These are phyloP conservation scores for Nowickia ferox DNA, from an alignment of 2,888 invertebrate species.

Conservation along the genomic window DNA sequence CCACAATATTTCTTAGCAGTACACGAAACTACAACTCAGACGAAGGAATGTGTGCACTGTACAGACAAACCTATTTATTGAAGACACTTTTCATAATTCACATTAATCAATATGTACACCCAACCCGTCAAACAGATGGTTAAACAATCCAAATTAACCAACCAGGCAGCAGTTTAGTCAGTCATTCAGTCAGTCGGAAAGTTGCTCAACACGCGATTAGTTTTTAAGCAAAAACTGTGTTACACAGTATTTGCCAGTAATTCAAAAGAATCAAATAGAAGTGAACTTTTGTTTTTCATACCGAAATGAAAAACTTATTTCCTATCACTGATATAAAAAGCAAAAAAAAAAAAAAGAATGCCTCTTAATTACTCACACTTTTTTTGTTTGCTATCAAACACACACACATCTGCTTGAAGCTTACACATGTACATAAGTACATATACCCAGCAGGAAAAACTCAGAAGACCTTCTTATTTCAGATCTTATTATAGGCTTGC, in stretches of 20 bases:
- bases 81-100: slow-evolving; percentile 52
- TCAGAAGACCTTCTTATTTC: too few species aligned
- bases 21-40: background rate
- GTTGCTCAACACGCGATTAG: slow-evolving; percentile 44
- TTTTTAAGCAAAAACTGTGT: slow-evolving; percentile 35
- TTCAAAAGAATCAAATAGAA: slow-evolving; percentile 10
- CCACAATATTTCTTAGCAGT: slow-evolving; percentile 8
- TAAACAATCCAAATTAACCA: slow-evolving; percentile 37
- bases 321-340: background rate
- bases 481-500: too few species aligned
- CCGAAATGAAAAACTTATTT: background rate
- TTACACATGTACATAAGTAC: too few species aligned
- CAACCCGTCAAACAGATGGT: slow-evolving; percentile 36
- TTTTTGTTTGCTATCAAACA: too few species aligned
- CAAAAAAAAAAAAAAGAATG: too few species aligned
- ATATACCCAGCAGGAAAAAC: too few species aligned
- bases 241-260: slow-evolving; percentile 18
- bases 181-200: slow-evolving; percentile 21
- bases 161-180: slow-evolving; percentile 11
- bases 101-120: slow-evolving; percentile 36
- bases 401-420: too few species aligned
- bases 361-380: too few species aligned
- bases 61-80: slow-evolving; percentile 34
- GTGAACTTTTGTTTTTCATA: background rate
- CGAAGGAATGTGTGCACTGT: slow-evolving; percentile 4